Evolutionary conservation across 2,888 invertebrate species (phyloP), one percentile per base, ranked within the genome.

Genomic region (Tetheella fluctuosa): DNA sequence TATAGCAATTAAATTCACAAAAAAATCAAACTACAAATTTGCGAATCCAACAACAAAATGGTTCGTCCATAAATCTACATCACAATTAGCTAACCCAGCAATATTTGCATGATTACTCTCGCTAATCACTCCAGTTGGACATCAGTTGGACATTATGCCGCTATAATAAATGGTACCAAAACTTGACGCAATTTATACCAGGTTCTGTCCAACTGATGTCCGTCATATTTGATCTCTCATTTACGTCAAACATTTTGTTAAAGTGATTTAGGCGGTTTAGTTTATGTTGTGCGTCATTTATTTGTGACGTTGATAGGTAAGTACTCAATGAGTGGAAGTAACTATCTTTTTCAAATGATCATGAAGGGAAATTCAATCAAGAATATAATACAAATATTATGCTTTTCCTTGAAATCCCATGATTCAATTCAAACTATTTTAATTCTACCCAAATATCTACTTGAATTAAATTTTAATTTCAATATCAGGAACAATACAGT

Each of bases 21-120:
- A 39, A n/a, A 39, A 39, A 39, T 34, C 34, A 34, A 39, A 48
- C 17, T 48, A 48, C 10, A 48, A 48, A 48, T n/a, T 48, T 20
- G 39, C n/a, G 6, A 39, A 39, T 48, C 17, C 20, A 2, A 20
- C 15, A n/a, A 20, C 48, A 20, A 48, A 48, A 20, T 10, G 20
- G 48, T 20, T 20, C 60, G 64, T 62, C 64, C 71, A 74, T 74
- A 74, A 73, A 74, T 74, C 67, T 73, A 64, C 67, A 74, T 74
- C 64, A 71, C 70, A 74, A 63, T 68, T 72, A 69, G 71, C 64
- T 62, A 67, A 64, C 63, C 58, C 60, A 63, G 60, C 65, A 63
- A 57, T 64, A 77, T 78, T 73, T 73, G 76, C 80, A 78, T 80
- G 76, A 78, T 76, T 69, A 70, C 63, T 59, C 62, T 54, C 71